Percentiles rank a stretch among this genome's conserved stretches.
phyloP scores from a whole-genome alignment of 2,797 vertebrate genomes.

The Erithacus rubecula region DNA sequence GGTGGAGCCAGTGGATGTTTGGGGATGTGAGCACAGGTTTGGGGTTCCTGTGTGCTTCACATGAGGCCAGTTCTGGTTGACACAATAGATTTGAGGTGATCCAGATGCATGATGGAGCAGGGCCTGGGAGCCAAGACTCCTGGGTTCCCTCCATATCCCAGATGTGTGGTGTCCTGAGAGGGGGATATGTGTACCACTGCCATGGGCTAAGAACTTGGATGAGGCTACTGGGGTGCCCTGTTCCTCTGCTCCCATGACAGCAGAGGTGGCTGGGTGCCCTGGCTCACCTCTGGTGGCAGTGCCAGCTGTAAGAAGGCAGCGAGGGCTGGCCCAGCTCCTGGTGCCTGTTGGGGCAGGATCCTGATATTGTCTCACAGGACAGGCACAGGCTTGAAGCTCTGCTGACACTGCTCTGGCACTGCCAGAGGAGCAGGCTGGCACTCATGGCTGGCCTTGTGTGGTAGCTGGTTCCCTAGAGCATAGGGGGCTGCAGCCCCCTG shows the following conservation, averaged over 20 bases:
- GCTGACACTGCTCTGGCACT: background rate
- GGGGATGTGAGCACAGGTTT: background rate
- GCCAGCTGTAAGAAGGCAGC: accelerated
- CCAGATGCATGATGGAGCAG: background rate
- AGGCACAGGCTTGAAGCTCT: background rate
- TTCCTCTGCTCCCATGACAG: background rate
- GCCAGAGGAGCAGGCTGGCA: background rate
- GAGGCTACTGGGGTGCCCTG: background rate
- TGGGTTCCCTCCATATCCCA: background rate
- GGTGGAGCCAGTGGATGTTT: background rate
- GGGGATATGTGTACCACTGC: background rate
- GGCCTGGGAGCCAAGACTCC: background rate
- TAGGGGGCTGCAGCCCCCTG: background rate
- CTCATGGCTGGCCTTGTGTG: background rate
- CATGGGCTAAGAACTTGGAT: background rate
- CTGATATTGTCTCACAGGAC: background rate
- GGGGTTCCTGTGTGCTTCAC: background rate
- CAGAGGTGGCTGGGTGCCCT: background rate
- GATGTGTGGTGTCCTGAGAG: background rate
- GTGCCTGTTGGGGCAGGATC: background rate
- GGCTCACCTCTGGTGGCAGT: background rate
- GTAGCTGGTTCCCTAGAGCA: background rate
- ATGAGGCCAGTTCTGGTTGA: accelerated
- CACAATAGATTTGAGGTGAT: background rate
- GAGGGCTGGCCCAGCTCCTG: background rate